Evolutionary conservation across 2,113 vertebrate genomes (phyloP).

Genomic region (Eulemur macaco): DNA sequence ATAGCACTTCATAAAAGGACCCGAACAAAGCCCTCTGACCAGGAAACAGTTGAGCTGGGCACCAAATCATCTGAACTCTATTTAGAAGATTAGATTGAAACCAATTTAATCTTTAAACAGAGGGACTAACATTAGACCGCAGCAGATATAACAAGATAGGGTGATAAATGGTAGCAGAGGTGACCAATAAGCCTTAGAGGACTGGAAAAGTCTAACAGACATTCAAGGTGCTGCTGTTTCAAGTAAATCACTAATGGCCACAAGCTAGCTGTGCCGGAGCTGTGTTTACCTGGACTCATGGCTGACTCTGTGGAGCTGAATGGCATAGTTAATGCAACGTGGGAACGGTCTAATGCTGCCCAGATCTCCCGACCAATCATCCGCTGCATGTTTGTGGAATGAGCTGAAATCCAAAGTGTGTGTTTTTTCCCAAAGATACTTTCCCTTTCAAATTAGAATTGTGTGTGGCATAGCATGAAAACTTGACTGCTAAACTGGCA

Average conservation of each 20-base stretch:
- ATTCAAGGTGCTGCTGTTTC: constrained; percentile 35
- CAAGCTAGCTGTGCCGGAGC: not conserved
- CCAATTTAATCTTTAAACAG: constrained; percentile 63
- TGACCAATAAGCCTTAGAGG: constrained; percentile 51
- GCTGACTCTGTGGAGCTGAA: not conserved
- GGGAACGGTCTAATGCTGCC: not conserved
- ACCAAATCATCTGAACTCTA: constrained; percentile 64
- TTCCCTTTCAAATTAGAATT: constrained; percentile 37
- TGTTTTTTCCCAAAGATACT: constrained; percentile 42
- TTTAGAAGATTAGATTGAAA: constrained; percentile 68
- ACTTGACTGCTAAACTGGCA: not conserved
- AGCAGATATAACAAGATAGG: constrained; percentile 61
- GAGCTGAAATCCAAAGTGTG: not conserved
- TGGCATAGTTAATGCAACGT: not conserved
- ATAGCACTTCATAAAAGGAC: constrained; percentile 51
- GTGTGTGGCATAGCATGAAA: not conserved
- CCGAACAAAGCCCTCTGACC: constrained; percentile 51
- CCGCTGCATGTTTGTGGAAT: not conserved
- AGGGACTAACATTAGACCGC: constrained; percentile 45
- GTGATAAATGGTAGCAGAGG: constrained; percentile 56
- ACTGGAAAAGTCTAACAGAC: constrained; percentile 49
- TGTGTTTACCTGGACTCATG: constrained; percentile 4
- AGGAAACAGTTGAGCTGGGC: constrained; percentile 30
- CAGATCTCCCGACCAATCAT: constrained; percentile 1
- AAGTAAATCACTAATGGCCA: not conserved